Evolutionary conservation across 1,140 invertebrate genomes (phyloP), one percentile per base, ranked within the genome.

Genomic region (Maconellicoccus hirsutus): DNA sequence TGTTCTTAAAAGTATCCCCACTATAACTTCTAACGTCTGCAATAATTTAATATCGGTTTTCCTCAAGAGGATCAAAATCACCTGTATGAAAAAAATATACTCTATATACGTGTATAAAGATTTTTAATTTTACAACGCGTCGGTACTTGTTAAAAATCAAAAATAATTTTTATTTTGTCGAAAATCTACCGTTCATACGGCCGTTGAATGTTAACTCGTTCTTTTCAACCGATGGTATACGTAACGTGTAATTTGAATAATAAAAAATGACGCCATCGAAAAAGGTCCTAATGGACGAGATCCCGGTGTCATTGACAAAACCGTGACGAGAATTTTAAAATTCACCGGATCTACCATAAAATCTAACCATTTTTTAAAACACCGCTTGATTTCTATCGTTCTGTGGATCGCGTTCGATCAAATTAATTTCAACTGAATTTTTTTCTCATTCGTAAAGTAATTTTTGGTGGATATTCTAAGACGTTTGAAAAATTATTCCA

Each of bases 41-140:
- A 52, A 52, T 52, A 52, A 52, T 52, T 52, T 52, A 52, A 52
- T 52, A 52, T 52, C 42, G 42, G 2, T 52, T 52, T 52, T 52
- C 42, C 42, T 19, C n/a, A 19, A 52, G 42, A 14, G 42, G 42
- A 52, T 16, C n/a, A 16, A 52, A 52, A 52, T 52, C 42, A 52
- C 42, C 29, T 33, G 12, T 33, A 52, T 2, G 42, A 52, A 19
- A 52, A 52, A 52, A 16, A 52, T 8, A 52, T 3, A 52, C 12
- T 6, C n/a, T 8, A 52, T 16, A 6, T 52, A 19, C 42, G 4
- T 52, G 29, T 16, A 8, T 52, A 52, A 6, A 12, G 29, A 33
- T 33, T n/a, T n/a, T n/a, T n/a, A n/a, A 33, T 12, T 33, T 33
- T 33, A 33, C 29, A 33, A n/a, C n/a, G n/a, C n/a, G n/a, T n/a